Evolutionary conservation across 2,797 vertebrate genomes (phyloP).

Genomic region (Nyctalus aviator): DNA sequence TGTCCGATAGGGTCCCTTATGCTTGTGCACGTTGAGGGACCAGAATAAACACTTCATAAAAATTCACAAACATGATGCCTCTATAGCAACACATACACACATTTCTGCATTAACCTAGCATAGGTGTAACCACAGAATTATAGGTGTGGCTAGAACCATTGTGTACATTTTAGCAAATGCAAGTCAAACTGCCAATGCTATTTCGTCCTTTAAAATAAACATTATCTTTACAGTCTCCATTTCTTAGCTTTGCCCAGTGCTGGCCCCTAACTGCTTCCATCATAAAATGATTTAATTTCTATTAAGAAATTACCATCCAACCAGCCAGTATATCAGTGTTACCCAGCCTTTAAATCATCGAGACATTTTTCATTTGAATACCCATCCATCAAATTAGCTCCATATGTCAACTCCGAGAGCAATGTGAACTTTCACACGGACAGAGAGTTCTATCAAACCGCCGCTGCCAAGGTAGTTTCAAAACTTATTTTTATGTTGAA

Average conservation of each 20-base stretch:
- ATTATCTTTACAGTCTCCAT: neutral
- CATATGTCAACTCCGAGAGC: constrained; percentile 53
- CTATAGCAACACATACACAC: neutral
- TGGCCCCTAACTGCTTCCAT: constrained; percentile 27
- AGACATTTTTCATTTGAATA: constrained; percentile 65
- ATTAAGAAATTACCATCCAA: constrained; percentile 1
- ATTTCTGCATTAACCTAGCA: neutral
- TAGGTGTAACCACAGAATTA: neutral
- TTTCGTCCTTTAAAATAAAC: constrained; percentile 59
- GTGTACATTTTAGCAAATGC: neutral
- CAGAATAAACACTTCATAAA: neutral
- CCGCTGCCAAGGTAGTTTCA: constrained; percentile 43
- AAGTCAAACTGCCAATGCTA: neutral
- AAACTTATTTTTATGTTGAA: constrained; percentile 64
- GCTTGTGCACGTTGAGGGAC: neutral
- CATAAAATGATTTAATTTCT: constrained; percentile 68
- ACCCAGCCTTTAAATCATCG: constrained; percentile 4
- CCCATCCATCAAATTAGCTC: constrained; percentile 76
- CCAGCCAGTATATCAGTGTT: neutral
- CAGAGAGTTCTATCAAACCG: constrained; percentile 53
- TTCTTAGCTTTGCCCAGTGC: constrained; percentile 6
- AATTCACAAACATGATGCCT: neutral
- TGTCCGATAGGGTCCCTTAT: neutral
- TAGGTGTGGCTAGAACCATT: neutral
- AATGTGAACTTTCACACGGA: constrained; percentile 42